Evolutionary conservation across 2,113 vertebrate genomes (phyloP).

Genomic region (Xenotilapia longispinis): DNA sequence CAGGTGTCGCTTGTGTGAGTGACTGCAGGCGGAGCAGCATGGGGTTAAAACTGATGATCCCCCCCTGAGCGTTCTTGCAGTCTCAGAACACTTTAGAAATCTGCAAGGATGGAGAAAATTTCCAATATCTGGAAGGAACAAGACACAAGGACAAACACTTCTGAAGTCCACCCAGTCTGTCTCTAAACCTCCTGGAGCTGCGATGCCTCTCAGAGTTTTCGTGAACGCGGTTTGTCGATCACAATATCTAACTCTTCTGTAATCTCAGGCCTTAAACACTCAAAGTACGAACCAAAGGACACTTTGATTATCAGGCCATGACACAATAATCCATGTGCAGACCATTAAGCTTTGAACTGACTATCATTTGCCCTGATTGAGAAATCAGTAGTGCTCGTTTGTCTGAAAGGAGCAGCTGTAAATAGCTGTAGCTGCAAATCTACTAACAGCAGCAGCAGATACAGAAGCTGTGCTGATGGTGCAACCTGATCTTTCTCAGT

Average conservation of each 20-base stretch:
- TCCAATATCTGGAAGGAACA: not conserved
- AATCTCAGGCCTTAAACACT: not conserved
- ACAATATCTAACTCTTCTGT: constrained; percentile 7
- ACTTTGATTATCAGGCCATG: not conserved
- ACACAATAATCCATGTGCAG: constrained; percentile 20
- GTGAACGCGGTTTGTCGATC: not conserved
- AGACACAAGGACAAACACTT: not conserved
- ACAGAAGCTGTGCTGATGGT: not conserved
- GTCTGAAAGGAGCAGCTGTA: constrained; percentile 1
- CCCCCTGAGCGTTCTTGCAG: constrained; percentile 62
- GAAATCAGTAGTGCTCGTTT: constrained; percentile 24
- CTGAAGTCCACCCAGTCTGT: not conserved
- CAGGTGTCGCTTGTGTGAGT: constrained; percentile 42
- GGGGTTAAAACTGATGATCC: constrained; percentile 40
- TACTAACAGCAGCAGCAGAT: not conserved
- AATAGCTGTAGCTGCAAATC: not conserved
- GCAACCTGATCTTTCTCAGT: constrained; percentile 1
- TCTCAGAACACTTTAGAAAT: constrained; percentile 58
- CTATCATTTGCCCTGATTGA: constrained; percentile 20
- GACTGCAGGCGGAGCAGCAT: constrained; percentile 65
- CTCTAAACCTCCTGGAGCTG: not conserved
- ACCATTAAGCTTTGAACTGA: constrained; percentile 30
- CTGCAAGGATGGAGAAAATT: not conserved
- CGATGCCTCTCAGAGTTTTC: not conserved
- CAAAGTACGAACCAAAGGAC: not conserved